Percentiles rank a stretch among this genome's conserved stretches.
Evolutionary conservation across 2,113 vertebrate genomes (phyloP).

Genomic region (Apodemus speciosus): DNA sequence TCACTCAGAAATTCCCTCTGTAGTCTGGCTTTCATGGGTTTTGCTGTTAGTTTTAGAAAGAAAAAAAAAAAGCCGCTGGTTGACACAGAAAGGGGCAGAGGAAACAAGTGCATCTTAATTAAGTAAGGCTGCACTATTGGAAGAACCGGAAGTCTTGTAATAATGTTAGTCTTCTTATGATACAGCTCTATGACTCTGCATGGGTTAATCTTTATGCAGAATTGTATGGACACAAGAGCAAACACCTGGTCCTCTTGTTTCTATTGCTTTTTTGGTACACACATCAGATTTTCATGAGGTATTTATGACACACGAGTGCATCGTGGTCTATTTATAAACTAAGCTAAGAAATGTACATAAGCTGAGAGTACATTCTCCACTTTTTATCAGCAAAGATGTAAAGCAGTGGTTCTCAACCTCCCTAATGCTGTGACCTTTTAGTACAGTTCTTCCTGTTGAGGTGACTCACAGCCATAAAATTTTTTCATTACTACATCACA

Average conservation of each 20-base stretch:
- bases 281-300: not conserved
- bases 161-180: not conserved
- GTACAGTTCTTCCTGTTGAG: not conserved
- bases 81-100: not conserved
- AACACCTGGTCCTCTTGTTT: not conserved
- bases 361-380: not conserved
- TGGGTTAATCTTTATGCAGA: not conserved
- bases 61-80: not conserved
- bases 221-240: not conserved
- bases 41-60: not conserved
- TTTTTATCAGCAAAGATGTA: not conserved
- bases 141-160: not conserved
- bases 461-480: not conserved
- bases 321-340: not conserved
- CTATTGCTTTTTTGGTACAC: not conserved
- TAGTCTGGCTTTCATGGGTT: constrained; percentile 4
- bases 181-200: not conserved
- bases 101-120: not conserved
- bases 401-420: not conserved
- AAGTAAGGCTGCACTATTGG: not conserved
- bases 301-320: not conserved
- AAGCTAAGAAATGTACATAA: not conserved
- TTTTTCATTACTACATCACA: not conserved
- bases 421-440: not conserved
- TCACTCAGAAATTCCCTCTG: constrained; percentile 63